Percentiles rank a stretch among this genome's conserved stretches.
These are phyloP conservation scores for Protobothrops mucrosquamatus DNA, from an alignment of 2,113 vertebrate genomes.

Conservation along the genomic window DNA sequence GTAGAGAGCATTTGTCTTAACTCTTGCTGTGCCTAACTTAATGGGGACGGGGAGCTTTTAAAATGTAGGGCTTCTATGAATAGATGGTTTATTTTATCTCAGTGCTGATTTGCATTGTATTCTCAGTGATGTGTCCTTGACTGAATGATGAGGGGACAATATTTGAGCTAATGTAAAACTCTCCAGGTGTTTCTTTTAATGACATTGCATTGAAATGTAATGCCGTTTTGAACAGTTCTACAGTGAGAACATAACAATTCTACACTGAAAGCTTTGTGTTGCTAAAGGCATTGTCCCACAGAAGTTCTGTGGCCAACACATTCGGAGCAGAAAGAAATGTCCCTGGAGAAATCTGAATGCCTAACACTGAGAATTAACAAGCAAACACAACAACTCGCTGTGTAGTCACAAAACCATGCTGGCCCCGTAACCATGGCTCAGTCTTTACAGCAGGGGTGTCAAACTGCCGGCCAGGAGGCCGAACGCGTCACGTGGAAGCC, in stretches of 20 bases:
- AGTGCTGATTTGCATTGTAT: constrained; percentile 13
- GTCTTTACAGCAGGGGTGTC: not conserved
- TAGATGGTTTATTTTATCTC: constrained; percentile 24
- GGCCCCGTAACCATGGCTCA: not conserved
- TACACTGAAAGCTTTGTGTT: not conserved
- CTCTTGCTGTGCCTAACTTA: constrained; percentile 33
- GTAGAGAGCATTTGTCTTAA: constrained; percentile 60
- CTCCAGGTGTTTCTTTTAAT: not conserved
- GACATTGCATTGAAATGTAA: constrained; percentile 12
- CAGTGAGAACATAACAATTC: not conserved
- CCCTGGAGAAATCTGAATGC: not conserved
- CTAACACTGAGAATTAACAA: not conserved
- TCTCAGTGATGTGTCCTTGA: constrained; percentile 23
- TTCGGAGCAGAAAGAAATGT: not conserved
- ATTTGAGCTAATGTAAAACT: constrained; percentile 1
- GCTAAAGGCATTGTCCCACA: not conserved
- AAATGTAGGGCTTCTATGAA: not conserved
- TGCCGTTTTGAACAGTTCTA: constrained; percentile 1
- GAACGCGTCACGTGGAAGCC: no score
- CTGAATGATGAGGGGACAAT: not conserved
- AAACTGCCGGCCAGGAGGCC: no score
- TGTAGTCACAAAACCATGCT: not conserved
- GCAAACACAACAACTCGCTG: not conserved
- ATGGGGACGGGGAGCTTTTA: constrained; percentile 32
- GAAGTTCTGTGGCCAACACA: not conserved